Conservation (phyloP, 2,797 vertebrate genomes). For the Serranus cabrilla region DNA sequence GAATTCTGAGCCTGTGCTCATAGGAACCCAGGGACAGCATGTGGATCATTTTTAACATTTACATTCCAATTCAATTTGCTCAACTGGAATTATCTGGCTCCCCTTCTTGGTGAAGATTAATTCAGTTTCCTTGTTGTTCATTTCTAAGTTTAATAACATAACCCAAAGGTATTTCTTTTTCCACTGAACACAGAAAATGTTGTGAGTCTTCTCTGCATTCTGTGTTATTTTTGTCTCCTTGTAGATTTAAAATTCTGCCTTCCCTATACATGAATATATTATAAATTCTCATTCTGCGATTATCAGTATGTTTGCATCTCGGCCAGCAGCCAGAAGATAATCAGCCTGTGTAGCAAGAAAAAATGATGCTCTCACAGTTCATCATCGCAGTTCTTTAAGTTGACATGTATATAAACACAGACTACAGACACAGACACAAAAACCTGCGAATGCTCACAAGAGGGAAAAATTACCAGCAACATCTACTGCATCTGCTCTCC, state of each 20-base stretch:
- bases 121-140: conserved; percentile 80
- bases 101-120: conserved; percentile 78
- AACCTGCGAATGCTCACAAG: conserved; percentile 20
- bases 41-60: conserved; percentile 80
- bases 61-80: conserved; percentile 82
- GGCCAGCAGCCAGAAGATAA: conserved; percentile 70
- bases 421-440: conserved; percentile 1
- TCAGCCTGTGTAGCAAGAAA: conserved; percentile 62
- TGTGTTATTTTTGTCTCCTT: conserved; percentile 62
- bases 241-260: conserved; percentile 59
- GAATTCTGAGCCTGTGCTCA: conserved; percentile 67
- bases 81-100: conserved; percentile 79
- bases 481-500: conserved; percentile 67
- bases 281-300: conserved; percentile 55
- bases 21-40: conserved; percentile 65
- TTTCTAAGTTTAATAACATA: conserved; percentile 82
- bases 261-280: conserved; percentile 62
- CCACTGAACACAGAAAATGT: conserved; percentile 62
- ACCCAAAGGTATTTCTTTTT: conserved; percentile 80
- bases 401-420: conserved; percentile 5
- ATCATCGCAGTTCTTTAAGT: conserved; percentile 48
- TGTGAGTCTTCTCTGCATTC: conserved; percentile 55
- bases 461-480: conserved; percentile 43
- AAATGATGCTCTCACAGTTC: conserved; percentile 57
- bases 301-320: conserved; percentile 67